Conservation (phyloP, 2,888 invertebrate species). For the Drosophila cracens region DNA sequence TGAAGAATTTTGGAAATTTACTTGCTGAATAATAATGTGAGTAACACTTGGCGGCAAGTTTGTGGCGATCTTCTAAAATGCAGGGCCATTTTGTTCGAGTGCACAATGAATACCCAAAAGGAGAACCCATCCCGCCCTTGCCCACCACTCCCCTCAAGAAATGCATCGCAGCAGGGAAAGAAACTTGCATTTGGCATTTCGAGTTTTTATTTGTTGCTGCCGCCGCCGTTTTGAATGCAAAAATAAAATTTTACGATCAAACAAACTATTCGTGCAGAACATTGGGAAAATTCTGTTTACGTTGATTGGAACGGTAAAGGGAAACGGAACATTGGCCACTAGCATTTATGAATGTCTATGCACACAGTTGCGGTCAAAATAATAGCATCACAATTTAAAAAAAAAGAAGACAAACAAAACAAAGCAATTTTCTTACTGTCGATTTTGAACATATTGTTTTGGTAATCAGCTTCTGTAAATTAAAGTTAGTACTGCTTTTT, state of each 20-base stretch:
- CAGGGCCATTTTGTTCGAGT: neutral
- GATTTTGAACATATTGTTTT: neutral
- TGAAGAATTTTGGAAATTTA: too few species aligned
- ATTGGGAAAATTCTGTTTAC: conserved; percentile 78
- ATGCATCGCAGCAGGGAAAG: conserved; percentile 28
- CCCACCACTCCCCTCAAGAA: conserved; percentile 1
- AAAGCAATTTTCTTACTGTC: rapidly evolving
- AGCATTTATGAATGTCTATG: conserved; percentile 29
- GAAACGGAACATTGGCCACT: conserved; percentile 54
- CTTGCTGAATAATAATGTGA: too few species aligned
- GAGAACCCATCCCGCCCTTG: neutral
- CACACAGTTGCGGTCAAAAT: neutral
- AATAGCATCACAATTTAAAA: neutral
- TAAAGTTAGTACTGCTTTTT: neutral
- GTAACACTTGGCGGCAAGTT: too few species aligned
- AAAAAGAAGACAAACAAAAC: too few species aligned
- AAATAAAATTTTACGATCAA: conserved; percentile 78
- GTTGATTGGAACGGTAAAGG: conserved; percentile 65
- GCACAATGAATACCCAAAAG: neutral
- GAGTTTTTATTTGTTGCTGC: conserved; percentile 53
- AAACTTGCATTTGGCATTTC: conserved; percentile 62
- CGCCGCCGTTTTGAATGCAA: conserved; percentile 70
- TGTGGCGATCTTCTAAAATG: neutral
- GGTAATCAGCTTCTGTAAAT: neutral
- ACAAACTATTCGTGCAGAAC: conserved; percentile 80